Evolutionary conservation across 2,888 invertebrate species (phyloP).

Genomic region (Pollenia amentaria): DNA sequence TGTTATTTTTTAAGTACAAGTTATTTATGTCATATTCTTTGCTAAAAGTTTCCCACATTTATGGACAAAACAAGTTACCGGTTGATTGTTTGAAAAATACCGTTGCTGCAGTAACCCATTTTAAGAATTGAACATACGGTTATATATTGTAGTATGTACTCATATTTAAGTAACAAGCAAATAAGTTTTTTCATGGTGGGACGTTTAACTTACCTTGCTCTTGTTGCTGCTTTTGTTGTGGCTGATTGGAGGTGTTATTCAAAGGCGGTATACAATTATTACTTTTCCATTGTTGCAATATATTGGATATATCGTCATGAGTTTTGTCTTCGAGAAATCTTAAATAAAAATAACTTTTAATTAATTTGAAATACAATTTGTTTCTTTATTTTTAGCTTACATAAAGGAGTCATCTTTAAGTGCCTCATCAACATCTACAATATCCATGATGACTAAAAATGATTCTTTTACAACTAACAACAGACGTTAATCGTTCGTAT

Average conservation of each 20-base stretch:
- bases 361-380: conserved; percentile 23
- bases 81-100: conserved; percentile 43
- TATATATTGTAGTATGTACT: neutral
- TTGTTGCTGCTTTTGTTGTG: conserved; percentile 75
- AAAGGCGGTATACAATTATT: conserved; percentile 78
- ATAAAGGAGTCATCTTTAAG: conserved; percentile 84
- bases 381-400: conserved; percentile 77
- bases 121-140: conserved; percentile 35
- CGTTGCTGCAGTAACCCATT: conserved; percentile 64
- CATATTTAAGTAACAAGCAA: neutral
- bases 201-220: conserved; percentile 80
- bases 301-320: conserved; percentile 84
- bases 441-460: conserved; percentile 80
- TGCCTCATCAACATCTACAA: conserved; percentile 84
- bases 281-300: conserved; percentile 84
- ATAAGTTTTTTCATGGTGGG: conserved; percentile 34
- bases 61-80: conserved; percentile 58
- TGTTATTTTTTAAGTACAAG: neutral
- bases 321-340: conserved; percentile 84
- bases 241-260: conserved; percentile 66
- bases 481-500: conserved; percentile 17
- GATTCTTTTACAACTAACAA: conserved; percentile 17
- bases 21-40: conserved; percentile 46
- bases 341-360: conserved; percentile 65
- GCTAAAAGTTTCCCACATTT: conserved; percentile 36